Conservation (phyloP, 2,113 vertebrate species). For the Aix galericulata region DNA sequence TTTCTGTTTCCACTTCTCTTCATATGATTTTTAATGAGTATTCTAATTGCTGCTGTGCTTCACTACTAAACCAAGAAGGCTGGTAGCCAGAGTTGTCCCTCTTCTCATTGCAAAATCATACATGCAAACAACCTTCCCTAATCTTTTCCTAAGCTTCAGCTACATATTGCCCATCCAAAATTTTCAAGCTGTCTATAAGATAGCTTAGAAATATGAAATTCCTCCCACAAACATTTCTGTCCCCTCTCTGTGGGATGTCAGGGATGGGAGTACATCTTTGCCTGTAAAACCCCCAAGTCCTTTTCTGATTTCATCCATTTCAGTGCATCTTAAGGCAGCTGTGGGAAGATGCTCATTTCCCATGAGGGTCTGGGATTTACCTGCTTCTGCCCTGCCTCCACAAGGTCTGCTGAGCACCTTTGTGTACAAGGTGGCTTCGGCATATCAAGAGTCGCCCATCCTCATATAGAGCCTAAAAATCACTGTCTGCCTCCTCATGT, state of each 20-base stretch:
- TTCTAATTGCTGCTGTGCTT: neutral
- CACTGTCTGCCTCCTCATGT: neutral
- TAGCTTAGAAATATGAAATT: neutral
- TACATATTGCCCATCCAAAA: neutral
- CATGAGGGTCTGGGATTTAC: neutral
- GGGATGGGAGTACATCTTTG: neutral
- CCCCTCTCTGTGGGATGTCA: neutral
- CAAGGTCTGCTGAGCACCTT: neutral
- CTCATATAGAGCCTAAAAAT: neutral
- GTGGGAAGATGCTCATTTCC: neutral
- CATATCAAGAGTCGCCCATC: neutral
- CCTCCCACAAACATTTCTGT: neutral
- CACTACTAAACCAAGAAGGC: neutral
- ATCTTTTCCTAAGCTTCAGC: neutral
- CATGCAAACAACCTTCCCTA: neutral
- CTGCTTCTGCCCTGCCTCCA: neutral
- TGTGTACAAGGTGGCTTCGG: neutral
- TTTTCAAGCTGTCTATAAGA: neutral
- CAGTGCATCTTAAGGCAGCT: neutral
- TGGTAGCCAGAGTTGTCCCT: neutral
- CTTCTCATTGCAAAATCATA: neutral
- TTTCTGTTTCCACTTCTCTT: neutral
- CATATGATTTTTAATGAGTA: slow-evolving; percentile 33
- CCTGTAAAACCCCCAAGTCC: too few relatives aligned
- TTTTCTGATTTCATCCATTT: neutral